phyloP scores from a whole-genome alignment of 2,113 vertebrate species.

The Brachyhypopomus occidentalis region DNA sequence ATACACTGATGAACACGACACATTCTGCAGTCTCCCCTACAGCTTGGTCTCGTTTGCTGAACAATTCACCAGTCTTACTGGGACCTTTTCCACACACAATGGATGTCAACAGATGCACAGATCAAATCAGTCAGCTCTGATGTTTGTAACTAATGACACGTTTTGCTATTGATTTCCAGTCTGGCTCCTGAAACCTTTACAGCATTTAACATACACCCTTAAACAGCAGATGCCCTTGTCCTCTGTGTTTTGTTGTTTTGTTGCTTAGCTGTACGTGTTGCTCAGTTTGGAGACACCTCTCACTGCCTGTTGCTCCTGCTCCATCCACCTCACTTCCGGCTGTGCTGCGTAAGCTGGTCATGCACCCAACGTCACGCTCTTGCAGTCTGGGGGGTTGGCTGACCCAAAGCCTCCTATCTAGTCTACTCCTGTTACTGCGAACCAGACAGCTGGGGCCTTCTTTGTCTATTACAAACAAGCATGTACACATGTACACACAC shows the following conservation, averaged over 20 bases:
- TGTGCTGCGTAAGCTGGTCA: too few species aligned
- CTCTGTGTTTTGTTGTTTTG: too few species aligned
- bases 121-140: not conserved
- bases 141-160: not conserved
- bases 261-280: too few species aligned
- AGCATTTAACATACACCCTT: too few species aligned
- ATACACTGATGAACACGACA: conserved; percentile 40
- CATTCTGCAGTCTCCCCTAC: not conserved
- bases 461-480: not conserved
- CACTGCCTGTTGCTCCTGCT: too few species aligned
- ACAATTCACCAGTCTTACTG: not conserved
- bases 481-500: not conserved
- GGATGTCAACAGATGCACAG: not conserved
- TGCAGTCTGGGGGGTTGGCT: not conserved
- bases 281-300: too few species aligned
- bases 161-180: not conserved
- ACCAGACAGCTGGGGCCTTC: conserved; percentile 26
- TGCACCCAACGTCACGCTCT: too few species aligned
- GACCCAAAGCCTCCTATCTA: conserved; percentile 6
- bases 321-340: too few species aligned
- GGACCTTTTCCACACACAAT: not conserved
- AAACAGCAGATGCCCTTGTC: too few species aligned
- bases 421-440: conserved; percentile 23
- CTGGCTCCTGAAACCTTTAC: not conserved
- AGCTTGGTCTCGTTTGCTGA: conserved; percentile 1